phyloP scores from a whole-genome alignment of 2,888 invertebrate species.

The Microchrysa polita region DNA sequence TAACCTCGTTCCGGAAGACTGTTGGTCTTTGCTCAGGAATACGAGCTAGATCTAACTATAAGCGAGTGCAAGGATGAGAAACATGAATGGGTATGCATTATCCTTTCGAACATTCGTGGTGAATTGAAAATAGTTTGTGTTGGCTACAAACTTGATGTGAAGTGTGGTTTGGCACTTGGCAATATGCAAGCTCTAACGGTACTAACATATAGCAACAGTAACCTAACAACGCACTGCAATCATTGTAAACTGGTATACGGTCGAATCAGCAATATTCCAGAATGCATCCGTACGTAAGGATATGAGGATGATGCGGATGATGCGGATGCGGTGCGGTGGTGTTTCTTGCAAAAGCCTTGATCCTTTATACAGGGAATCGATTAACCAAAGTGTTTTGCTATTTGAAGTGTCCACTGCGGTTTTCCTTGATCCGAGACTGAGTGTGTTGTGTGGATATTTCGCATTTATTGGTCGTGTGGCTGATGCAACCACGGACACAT shows the following conservation, averaged over 20 bases:
- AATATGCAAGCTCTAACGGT: conserved; percentile 4
- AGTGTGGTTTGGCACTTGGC: conserved; percentile 24
- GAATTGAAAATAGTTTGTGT: conserved; percentile 38
- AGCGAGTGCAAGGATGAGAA: not conserved
- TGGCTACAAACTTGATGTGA: conserved; percentile 24
- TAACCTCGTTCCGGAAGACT: conserved; percentile 1
- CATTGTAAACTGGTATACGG: not conserved
- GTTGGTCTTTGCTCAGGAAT: not conserved
- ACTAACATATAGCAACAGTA: conserved; percentile 10
- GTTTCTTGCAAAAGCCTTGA: conserved; percentile 5
- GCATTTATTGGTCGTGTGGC: conserved; percentile 13
- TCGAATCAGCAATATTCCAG: not conserved
- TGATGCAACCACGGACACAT: conserved; percentile 4
- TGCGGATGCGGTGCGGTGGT: too few species aligned
- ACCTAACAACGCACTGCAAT: not conserved
- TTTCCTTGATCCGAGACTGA: conserved; percentile 37
- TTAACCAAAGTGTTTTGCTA: conserved; percentile 42
- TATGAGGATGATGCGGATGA: not conserved
- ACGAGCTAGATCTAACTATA: not conserved
- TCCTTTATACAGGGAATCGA: conserved; percentile 29
- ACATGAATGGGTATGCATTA: not conserved
- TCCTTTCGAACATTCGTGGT: conserved; percentile 25
- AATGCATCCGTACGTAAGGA: not conserved
- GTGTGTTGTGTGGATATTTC: conserved; percentile 8
- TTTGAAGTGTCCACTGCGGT: conserved; percentile 36